A percentile compares a stretch with the other conserved stretches of the same genome.
Conservation (phyloP, 2,797 vertebrate genomes). For the Thaleichthys pacificus region DNA sequence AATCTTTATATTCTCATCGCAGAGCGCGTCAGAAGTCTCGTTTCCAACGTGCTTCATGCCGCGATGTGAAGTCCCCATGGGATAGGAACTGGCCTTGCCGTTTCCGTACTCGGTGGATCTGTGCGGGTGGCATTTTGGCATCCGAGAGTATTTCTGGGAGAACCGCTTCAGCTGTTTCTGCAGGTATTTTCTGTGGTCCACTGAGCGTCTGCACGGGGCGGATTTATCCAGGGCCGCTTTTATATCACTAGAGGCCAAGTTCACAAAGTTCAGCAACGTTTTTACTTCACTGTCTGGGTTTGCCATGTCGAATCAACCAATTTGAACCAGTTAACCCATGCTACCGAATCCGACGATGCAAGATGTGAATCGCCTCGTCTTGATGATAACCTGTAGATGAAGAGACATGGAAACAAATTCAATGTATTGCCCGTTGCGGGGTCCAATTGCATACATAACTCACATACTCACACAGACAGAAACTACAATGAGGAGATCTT, state of each 20-base stretch:
- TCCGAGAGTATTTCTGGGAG: conserved; percentile 90
- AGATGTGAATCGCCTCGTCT: conserved; percentile 25
- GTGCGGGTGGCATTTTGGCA: conserved; percentile 82
- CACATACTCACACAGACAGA: too few relatives aligned
- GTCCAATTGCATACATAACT: too few relatives aligned
- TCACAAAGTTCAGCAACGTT: conserved; percentile 95
- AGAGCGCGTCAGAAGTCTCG: conserved; percentile 37
- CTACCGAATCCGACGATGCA: conserved; percentile 15
- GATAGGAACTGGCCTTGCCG: conserved; percentile 51
- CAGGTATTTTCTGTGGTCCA: conserved; percentile 97
- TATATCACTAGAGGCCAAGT: conserved; percentile 97
- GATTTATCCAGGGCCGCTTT: conserved; percentile 98
- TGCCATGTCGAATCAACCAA: conserved; percentile 76
- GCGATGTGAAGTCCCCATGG: conserved; percentile 45
- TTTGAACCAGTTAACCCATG: conserved; percentile 56
- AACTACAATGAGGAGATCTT: background rate
- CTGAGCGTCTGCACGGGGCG: conserved; percentile 93
- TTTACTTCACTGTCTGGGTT: conserved; percentile 95
- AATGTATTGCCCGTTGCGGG: too few relatives aligned
- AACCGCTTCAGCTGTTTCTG: conserved; percentile 98
- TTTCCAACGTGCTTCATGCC: conserved; percentile 57
- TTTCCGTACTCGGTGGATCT: conserved; percentile 67
- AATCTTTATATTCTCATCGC: conserved; percentile 39
- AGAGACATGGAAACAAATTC: background rate
- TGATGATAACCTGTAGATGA: conserved; percentile 40